phyloP scores from a whole-genome alignment of 2,888 invertebrate genomes.

The Meteorus cinctellus region DNA sequence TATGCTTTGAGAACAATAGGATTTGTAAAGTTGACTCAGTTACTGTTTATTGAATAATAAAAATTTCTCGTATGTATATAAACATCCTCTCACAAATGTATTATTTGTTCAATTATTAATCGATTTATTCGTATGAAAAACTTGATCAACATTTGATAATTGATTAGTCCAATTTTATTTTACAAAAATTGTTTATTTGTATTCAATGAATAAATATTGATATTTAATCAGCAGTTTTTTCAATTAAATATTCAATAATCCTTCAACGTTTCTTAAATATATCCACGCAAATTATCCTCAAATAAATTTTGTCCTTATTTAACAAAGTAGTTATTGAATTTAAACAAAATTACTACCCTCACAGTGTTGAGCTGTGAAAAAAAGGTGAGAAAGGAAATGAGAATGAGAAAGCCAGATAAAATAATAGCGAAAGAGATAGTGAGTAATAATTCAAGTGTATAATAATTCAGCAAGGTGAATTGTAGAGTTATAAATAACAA shows the following conservation, averaged over 20 bases:
- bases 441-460: conserved; percentile 4
- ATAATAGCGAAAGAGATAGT: conserved; percentile 2
- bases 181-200: too few species aligned
- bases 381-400: neutral
- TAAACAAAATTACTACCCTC: neutral
- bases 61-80: too few species aligned
- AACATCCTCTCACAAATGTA: neutral
- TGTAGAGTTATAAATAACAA: neutral
- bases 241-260: too few species aligned
- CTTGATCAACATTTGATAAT: neutral
- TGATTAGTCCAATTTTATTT: too few species aligned
- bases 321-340: too few species aligned
- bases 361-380: neutral
- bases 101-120: neutral
- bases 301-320: too few species aligned
- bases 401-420: neutral
- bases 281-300: too few species aligned
- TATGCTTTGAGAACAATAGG: conserved; percentile 49
- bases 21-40: neutral
- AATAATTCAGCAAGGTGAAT: neutral
- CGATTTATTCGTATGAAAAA: neutral
- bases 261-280: too few species aligned
- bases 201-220: too few species aligned
- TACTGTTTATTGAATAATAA: too few species aligned
- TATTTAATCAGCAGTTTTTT: too few species aligned